Base-by-base conservation (phyloP, 2,113 vertebrate genomes). In the Notechis scutatus region DNA sequence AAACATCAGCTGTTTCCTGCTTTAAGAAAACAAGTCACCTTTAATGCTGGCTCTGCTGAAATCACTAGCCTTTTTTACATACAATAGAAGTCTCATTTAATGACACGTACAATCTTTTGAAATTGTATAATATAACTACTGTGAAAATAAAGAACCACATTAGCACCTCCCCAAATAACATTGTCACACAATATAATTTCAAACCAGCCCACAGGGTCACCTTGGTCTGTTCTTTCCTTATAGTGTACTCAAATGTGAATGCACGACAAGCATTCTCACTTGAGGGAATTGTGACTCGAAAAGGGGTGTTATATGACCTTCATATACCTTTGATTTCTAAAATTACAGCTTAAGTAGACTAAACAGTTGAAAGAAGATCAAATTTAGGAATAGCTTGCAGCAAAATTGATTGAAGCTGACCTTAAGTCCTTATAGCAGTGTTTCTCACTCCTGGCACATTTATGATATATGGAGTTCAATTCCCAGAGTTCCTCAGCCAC, bases 1-100 rank as follows among this genome's bases (percentile, higher is more conserved):
- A 3, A 54, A 81, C 91, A 96, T 95, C 91, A 94, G 92, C 94
- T 92, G 90, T 61, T 54, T 52, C 26, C 86, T 45, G 42, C 90
- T n/a, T 85, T 86, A 92, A 29, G 85, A 45, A 20, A 50, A 50
- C n/a, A 14, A 34, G 45, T 45, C 6, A 42, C n/a, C 8, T 3
- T 50, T 11, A 91, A 91, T 90, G 54, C 7, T 4, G 90, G 21
- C 0, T 87, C 14, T 56, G 8, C 55, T 24, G 59, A 50, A 89
- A 92, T 64, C 92, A 21, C 3, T 45, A n/a, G 74, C 18, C 74
- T 42, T 29, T 42, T 29, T 42, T 52, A 24, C 23, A 23, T 7
- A 42, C 11, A 81, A 42, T 34, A 42, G 34, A 20, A 42, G 3
- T n/a, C 92, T 52, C 18, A 47, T 89, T 94, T 90, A 59, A 92